A percentile compares a stretch with the other conserved stretches of the same genome.
Conservation (phyloP, 2,888 invertebrate genomes). For the Epinotia ramella region DNA sequence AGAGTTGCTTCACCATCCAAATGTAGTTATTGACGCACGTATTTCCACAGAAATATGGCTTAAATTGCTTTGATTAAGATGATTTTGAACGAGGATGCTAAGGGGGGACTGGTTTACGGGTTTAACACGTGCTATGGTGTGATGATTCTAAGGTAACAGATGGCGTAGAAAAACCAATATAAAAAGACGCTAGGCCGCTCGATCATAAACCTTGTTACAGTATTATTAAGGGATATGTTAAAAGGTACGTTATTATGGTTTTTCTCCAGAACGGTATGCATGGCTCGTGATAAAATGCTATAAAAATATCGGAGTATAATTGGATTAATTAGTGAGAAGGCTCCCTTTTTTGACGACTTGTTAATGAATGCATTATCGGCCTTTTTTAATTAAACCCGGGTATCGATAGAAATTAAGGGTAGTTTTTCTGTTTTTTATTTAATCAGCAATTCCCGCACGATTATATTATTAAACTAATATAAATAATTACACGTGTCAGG, state of each 20-base stretch:
- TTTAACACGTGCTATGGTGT: slow-evolving; percentile 74
- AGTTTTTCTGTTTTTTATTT: neutral
- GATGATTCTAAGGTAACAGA: slow-evolving; percentile 70
- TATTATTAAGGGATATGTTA: neutral
- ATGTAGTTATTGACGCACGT: slow-evolving; percentile 11
- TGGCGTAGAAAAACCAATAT: slow-evolving; percentile 53
- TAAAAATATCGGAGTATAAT: slow-evolving; percentile 17
- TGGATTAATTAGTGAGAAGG: slow-evolving; percentile 25
- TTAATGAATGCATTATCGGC: neutral
- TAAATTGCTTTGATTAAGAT: neutral
- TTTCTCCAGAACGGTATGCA: slow-evolving; percentile 23
- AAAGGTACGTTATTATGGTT: neutral
- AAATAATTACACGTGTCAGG: no score
- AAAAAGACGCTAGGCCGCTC: neutral
- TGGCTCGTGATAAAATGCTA: slow-evolving; percentile 26
- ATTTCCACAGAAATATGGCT: neutral
- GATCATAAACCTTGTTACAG: neutral
- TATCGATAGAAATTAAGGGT: neutral
- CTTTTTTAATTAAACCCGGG: neutral
- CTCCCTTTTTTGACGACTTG: slow-evolving; percentile 1
- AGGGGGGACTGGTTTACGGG: slow-evolving; percentile 43
- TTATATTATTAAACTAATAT: no score
- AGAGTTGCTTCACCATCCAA: slow-evolving; percentile 28
- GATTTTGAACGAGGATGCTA: neutral
- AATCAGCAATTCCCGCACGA: no score